Base-by-base conservation (phyloP, 2,113 vertebrate species). In the Columba janthina region DNA sequence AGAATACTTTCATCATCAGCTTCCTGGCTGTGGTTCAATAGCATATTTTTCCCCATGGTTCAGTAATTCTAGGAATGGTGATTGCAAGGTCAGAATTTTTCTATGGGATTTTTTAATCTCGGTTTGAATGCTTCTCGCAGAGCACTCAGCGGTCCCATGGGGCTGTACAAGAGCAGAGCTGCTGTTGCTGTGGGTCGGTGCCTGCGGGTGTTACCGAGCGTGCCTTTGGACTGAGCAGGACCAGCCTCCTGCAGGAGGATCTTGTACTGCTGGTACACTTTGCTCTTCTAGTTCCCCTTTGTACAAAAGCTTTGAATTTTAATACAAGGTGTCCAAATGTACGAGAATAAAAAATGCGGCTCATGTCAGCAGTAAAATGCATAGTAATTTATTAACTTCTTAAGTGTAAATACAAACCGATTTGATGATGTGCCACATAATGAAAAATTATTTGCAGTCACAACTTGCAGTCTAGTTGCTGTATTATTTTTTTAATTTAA, bases 351-450 rank as follows among this genome's bases (percentile, higher is more conserved):
- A 94, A 93, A 78, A 86, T 96, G 90, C 93, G 93, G 84, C 56
- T 92, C 87, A 6, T 93, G 76, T 93, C 90, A 96, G 76, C 92
- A 95, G 75, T 94, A 93, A 96, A 95, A 96, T 90, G 90, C 94
- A 96, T 88, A 94, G 92, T 84, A 88, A 94, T 96, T 96, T 95
- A 96, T 97, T 96, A 88, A 74, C 82, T 88, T 95, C 71, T 91
- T 50, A 81, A 74, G 66, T 92, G 94, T 93, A 93, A 96, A 90
- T 95, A 92, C 95, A 96, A 95, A 95, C 80, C 38, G 38, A 80
- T 88, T 92, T 83, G 40, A 93, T 85, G 69, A 87, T 85, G 87
- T 21, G 40, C 73, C 90, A 86, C 53, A 80, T 32, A 88, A 96
- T 74, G 93, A 93, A 96, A 91, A 93, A 71, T 50, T 66, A 91